Percentiles rank a stretch among this genome's conserved stretches.
Evolutionary conservation across 2,888 invertebrate genomes (phyloP).

Genomic region (Beris morrisii): DNA sequence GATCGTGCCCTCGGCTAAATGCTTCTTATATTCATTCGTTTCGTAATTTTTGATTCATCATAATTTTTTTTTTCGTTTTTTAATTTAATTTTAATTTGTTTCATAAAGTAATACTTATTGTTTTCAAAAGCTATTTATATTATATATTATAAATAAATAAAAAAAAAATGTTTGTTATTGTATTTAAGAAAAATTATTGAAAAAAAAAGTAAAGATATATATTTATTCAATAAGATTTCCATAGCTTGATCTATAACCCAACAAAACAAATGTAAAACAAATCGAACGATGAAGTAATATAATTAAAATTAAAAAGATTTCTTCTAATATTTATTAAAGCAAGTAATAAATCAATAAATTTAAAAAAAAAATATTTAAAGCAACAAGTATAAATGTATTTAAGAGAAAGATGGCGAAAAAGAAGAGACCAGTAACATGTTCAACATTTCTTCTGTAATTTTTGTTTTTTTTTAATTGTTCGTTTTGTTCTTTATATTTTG

Average conservation of each 20-base stretch:
- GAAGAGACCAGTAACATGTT: too few relatives aligned
- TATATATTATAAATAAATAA: conserved; percentile 26
- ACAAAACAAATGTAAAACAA: conserved; percentile 2
- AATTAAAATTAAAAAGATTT: conserved; percentile 1
- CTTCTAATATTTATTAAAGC: not conserved
- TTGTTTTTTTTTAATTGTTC: conserved; percentile 11
- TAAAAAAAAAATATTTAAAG: conserved; percentile 1
- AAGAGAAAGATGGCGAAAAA: too few relatives aligned
- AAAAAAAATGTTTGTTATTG: conserved; percentile 27
- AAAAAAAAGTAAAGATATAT: not conserved
- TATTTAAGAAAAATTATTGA: conserved; percentile 22
- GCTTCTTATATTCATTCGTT: conserved; percentile 4
- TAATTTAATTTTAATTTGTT: conserved; percentile 4
- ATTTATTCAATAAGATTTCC: conserved; percentile 14
- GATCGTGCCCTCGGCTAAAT: conserved; percentile 25
- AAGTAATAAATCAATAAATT: conserved; percentile 4
- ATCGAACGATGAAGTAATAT: not conserved
- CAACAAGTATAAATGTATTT: not conserved
- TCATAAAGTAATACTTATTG: not conserved
- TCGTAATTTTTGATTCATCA: not conserved
- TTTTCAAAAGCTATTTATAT: conserved; percentile 7
- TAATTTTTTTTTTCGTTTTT: not conserved
- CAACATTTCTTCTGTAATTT: too few relatives aligned
- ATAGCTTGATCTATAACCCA: conserved; percentile 23
- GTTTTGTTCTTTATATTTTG: conserved; percentile 24